Evolutionary conservation across 1,140 invertebrate species (phyloP).

Genomic region (Saccostrea cuccullata): DNA sequence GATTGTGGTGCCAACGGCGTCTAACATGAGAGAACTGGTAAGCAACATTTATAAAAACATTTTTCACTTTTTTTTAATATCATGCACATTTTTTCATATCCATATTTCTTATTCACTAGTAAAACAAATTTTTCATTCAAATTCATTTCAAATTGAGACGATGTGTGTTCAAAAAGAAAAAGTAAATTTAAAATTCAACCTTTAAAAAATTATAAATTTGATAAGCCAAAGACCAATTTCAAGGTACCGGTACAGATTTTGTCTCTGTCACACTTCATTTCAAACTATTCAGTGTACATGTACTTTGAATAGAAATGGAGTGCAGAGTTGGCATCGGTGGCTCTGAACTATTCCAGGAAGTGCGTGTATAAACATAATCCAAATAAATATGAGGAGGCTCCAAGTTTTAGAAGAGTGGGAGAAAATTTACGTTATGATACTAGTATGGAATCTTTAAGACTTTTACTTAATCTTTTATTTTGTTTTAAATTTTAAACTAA

Average conservation of each 20-base stretch:
- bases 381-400: not conserved
- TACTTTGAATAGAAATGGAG: not conserved
- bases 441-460: not conserved
- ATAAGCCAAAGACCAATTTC: too few species aligned
- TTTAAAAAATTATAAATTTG: too few species aligned
- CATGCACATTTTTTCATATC: too few species aligned
- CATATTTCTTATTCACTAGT: too few species aligned
- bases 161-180: too few species aligned
- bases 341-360: not conserved
- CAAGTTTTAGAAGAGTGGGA: not conserved
- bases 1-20: not conserved
- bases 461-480: too few species aligned
- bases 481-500: too few species aligned
- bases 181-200: too few species aligned
- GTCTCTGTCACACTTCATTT: too few species aligned
- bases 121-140: too few species aligned
- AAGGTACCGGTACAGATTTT: too few species aligned
- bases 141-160: too few species aligned
- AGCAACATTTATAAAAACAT: not conserved
- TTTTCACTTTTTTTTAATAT: not conserved
- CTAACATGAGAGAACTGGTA: constrained; percentile 10
- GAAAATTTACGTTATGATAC: not conserved
- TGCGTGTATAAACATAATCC: not conserved
- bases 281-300: not conserved
- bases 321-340: not conserved